Conservation (phyloP, 2,113 vertebrate species). For the Origma solitaria region DNA sequence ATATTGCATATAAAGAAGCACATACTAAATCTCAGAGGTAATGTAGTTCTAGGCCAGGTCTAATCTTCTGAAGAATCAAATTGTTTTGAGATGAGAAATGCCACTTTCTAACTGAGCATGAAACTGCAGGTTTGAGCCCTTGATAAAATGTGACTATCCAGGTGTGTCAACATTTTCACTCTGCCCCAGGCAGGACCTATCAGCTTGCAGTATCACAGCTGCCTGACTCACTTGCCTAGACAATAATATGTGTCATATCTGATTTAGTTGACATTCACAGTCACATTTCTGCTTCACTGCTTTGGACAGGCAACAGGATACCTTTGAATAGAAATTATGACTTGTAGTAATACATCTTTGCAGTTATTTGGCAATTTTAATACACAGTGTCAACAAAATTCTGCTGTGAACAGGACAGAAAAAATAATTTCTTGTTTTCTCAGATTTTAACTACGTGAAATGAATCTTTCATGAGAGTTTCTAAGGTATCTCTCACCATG, state of each 20-base stretch:
- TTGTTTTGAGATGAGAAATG: conserved; percentile 23
- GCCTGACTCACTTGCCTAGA: neutral
- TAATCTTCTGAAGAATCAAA: conserved; percentile 4
- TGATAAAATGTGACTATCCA: conserved; percentile 7
- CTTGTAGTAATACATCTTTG: neutral
- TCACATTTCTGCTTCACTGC: neutral
- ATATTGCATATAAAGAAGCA: neutral
- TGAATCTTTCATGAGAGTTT: neutral
- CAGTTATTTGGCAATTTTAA: neutral
- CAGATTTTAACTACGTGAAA: neutral
- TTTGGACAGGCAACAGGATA: neutral
- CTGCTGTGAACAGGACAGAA: neutral
- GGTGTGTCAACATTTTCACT: conserved; percentile 34
- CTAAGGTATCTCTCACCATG: neutral
- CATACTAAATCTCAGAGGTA: neutral
- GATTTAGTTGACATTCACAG: neutral
- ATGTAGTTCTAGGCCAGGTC: neutral
- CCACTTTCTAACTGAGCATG: conserved; percentile 21
- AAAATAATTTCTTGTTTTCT: neutral
- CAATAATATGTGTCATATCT: neutral
- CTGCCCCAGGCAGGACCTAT: conserved; percentile 18
- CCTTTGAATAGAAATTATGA: neutral
- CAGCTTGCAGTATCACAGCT: neutral
- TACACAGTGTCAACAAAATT: neutral
- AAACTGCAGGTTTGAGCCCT: conserved; percentile 26